Conservation (phyloP, 1,140 invertebrate genomes). For the Macrostomum lignano region DNA sequence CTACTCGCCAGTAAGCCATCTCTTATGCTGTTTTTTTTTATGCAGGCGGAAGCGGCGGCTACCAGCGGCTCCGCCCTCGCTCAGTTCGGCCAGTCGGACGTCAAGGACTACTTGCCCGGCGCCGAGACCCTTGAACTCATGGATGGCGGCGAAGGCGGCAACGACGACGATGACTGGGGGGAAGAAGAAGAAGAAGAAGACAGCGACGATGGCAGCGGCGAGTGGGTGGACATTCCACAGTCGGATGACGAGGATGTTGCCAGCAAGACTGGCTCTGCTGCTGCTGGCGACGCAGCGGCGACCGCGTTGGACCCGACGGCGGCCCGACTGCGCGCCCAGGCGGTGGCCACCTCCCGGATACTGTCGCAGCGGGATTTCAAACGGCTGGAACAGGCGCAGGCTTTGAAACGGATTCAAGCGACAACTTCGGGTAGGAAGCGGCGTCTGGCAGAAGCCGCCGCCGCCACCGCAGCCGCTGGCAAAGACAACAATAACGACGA, state of each 20-base stretch:
- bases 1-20: not conserved
- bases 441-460: not conserved
- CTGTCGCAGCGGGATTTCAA: not conserved
- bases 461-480: not conserved
- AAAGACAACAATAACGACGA: not conserved
- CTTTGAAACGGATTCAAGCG: not conserved
- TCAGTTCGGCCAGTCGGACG: no score
- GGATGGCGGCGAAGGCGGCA: constrained; percentile 8
- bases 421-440: not conserved
- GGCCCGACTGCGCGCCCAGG: not conserved
- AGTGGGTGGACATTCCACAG: constrained; percentile 14
- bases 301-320: constrained; percentile 6
- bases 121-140: constrained; percentile 3
- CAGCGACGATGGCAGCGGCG: constrained; percentile 31
- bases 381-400: not conserved
- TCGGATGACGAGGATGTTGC: constrained; percentile 8
- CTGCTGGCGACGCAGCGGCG: constrained; percentile 10
- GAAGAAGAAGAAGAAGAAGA: constrained; percentile 34
- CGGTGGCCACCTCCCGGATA: not conserved
- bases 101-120: constrained; percentile 4
- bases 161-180: constrained; percentile 8
- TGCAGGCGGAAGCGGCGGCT: not conserved
- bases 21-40: not conserved
- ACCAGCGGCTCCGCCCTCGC: no score
- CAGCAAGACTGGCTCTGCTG: constrained; percentile 14